Conservation (phyloP, 2,888 invertebrate species). For the Scaeva pyrastri region DNA sequence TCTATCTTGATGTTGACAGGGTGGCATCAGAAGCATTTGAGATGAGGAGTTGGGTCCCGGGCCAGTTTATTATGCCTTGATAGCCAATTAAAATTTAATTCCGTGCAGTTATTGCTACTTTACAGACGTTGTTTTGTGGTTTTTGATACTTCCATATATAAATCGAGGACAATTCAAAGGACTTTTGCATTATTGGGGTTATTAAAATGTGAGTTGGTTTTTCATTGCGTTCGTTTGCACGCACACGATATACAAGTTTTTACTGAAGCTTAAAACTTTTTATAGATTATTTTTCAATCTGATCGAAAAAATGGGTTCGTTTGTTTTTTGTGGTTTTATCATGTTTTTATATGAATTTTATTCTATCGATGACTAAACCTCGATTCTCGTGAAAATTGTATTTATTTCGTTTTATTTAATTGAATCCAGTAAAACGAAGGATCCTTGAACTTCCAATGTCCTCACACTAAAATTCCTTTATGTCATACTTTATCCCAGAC, state of each 20-base stretch:
- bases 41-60: neutral
- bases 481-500: no score
- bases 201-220: neutral
- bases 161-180: constrained; percentile 6
- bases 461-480: no score
- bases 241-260: neutral
- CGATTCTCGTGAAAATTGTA: no score
- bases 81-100: constrained; percentile 74
- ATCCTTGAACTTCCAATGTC: neutral
- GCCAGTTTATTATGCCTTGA: constrained; percentile 41
- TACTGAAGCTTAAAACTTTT: neutral
- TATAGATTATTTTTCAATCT: neutral
- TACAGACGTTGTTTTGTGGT: constrained; percentile 33
- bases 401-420: no score
- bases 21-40: neutral
- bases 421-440: no score
- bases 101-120: constrained; percentile 66
- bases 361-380: no score
- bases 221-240: constrained; percentile 25
- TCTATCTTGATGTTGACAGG: constrained; percentile 20
- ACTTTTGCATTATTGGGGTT: constrained; percentile 34
- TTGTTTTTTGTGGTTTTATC: neutral
- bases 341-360: no score
- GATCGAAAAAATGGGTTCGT: neutral
- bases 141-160: constrained; percentile 1